Percentiles rank a stretch among this genome's conserved stretches.
Evolutionary conservation across 2,888 invertebrate genomes (phyloP).

Genomic region (Calliopum simillimum): DNA sequence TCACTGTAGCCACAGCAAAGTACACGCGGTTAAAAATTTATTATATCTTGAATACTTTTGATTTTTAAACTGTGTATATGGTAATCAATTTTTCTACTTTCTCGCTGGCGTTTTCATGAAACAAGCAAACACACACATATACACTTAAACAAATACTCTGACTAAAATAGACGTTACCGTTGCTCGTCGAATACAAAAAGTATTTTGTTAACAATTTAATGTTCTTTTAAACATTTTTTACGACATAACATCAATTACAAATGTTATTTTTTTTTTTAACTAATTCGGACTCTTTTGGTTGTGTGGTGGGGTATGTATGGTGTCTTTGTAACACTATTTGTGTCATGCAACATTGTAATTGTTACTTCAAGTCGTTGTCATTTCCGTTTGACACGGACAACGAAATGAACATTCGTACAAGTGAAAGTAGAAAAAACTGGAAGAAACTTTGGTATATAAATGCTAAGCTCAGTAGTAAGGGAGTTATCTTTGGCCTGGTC

Average conservation of each 20-base stretch:
- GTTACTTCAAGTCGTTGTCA: constrained; percentile 59
- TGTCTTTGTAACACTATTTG: constrained; percentile 57
- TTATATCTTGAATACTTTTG: too few species aligned
- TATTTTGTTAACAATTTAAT: constrained; percentile 46
- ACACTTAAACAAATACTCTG: not conserved
- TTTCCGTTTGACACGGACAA: constrained; percentile 60
- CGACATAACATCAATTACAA: constrained; percentile 62
- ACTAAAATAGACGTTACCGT: not conserved
- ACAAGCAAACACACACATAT: too few species aligned
- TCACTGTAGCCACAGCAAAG: too few species aligned
- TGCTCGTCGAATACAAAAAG: not conserved
- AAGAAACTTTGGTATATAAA: constrained; percentile 18
- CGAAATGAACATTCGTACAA: constrained; percentile 27
- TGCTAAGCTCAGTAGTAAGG: too few species aligned
- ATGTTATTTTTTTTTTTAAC: constrained; percentile 47
- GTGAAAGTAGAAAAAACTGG: constrained; percentile 15
- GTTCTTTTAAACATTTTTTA: constrained; percentile 53
- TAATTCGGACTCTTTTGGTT: constrained; percentile 39
- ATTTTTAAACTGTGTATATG: too few species aligned
- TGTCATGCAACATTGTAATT: constrained; percentile 66
- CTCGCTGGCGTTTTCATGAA: too few species aligned
- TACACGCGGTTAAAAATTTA: too few species aligned
- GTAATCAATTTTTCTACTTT: too few species aligned
- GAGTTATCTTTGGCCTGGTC: too few species aligned
- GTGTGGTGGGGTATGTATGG: constrained; percentile 37